Evolutionary conservation across 1,140 invertebrate species (phyloP).

Genomic region (Stegodyphus dumicola): DNA sequence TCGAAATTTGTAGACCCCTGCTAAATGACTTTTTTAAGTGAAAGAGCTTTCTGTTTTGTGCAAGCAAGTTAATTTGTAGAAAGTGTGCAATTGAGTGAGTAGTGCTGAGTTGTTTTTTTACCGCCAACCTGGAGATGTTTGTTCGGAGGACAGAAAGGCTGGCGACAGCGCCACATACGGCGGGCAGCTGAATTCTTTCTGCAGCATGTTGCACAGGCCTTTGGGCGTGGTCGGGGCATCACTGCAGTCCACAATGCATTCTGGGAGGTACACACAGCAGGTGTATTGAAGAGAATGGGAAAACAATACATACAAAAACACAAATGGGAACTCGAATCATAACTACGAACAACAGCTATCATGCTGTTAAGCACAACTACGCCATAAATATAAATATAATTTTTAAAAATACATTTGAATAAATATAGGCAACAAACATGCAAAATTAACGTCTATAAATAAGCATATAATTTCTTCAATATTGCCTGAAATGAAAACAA

Average conservation of each 20-base stretch:
- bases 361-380: conserved; percentile 32
- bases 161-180: conserved; percentile 65
- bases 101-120: conserved; percentile 59
- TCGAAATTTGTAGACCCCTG: too few relatives aligned
- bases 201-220: conserved; percentile 65
- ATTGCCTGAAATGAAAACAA: conserved; percentile 5
- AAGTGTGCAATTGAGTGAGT: conserved; percentile 37
- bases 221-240: conserved; percentile 61
- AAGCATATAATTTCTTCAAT: neutral
- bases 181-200: conserved; percentile 65
- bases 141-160: conserved; percentile 61
- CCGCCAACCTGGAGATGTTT: conserved; percentile 61
- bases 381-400: neutral
- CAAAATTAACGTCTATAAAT: conserved; percentile 17
- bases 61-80: neutral
- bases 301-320: conserved; percentile 48
- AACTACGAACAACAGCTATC: conserved; percentile 33
- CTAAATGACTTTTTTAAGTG: too few relatives aligned
- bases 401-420: neutral
- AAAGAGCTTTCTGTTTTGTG: too few relatives aligned
- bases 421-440: conserved; percentile 40
- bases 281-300: conserved; percentile 12
- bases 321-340: conserved; percentile 18
- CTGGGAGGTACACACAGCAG: conserved; percentile 24
- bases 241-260: conserved; percentile 56